These are phyloP conservation scores for Drosophila suzukii DNA, from an alignment of 1,140 invertebrate genomes.

Conservation along the genomic window DNA sequence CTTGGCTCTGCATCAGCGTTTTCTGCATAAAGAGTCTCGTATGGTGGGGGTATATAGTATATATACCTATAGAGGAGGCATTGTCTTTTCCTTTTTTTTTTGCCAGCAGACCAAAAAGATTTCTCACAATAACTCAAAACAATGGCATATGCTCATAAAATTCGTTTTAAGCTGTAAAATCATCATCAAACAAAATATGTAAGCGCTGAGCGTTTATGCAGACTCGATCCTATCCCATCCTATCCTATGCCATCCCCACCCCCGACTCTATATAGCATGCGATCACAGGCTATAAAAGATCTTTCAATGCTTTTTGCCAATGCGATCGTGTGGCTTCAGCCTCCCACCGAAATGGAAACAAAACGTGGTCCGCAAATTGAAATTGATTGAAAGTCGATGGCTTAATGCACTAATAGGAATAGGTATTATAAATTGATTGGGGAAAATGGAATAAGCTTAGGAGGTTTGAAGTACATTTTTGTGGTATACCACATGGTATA, in stretches of 20 bases:
- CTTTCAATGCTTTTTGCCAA: conserved; percentile 59
- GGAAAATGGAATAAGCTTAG: background rate
- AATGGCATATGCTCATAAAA: conserved; percentile 84
- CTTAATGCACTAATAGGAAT: conserved; percentile 36
- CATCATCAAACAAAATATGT: conserved; percentile 83
- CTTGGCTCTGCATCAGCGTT: conserved; percentile 23
- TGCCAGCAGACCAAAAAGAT: conserved; percentile 32
- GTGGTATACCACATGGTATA: background rate
- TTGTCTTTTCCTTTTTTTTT: conserved; percentile 24
- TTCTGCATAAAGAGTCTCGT: conserved; percentile 49
- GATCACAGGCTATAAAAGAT: conserved; percentile 71
- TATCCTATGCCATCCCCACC: background rate
- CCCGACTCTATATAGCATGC: conserved; percentile 37
- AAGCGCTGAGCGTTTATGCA: conserved; percentile 63
- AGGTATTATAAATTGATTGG: conserved; percentile 10
- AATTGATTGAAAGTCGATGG: conserved; percentile 43
- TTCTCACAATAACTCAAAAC: conserved; percentile 84
- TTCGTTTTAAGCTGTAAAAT: conserved; percentile 84
- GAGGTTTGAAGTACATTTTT: no score
- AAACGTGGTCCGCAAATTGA: conserved; percentile 63
- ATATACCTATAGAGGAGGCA: conserved; percentile 17
- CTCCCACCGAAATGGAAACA: conserved; percentile 42
- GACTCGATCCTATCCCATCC: conserved; percentile 38
- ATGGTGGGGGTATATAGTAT: background rate
- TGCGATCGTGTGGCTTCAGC: conserved; percentile 60